phyloP scores from a whole-genome alignment of 1,140 invertebrate genomes.

The Mactra quadrangularis region DNA sequence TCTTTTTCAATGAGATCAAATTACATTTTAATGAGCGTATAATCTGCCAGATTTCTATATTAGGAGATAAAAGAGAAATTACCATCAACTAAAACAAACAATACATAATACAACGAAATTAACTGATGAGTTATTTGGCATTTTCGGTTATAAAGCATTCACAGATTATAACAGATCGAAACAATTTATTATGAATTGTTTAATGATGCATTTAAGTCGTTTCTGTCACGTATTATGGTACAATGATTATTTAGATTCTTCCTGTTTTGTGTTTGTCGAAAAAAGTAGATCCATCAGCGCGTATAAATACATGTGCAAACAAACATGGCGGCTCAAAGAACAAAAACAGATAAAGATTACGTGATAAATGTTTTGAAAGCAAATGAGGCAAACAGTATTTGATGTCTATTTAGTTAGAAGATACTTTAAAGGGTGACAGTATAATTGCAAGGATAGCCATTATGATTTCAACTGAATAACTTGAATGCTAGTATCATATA shows the following conservation, averaged over 20 bases:
- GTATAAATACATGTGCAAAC: too few species aligned
- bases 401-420: slow-evolving; percentile 49
- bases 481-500: slow-evolving; percentile 16
- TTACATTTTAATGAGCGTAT: slow-evolving; percentile 39
- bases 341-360: slow-evolving; percentile 31
- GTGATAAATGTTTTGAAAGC: slow-evolving; percentile 21
- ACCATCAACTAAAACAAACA: background rate
- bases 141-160: background rate
- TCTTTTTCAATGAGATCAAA: slow-evolving; percentile 19
- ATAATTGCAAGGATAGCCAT: slow-evolving; percentile 27
- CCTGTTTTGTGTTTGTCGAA: too few species aligned
- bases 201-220: slow-evolving; percentile 18
- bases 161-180: slow-evolving; percentile 33
- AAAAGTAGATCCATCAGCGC: too few species aligned
- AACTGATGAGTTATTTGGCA: too few species aligned
- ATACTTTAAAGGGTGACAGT: slow-evolving; percentile 44
- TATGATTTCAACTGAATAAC: slow-evolving; percentile 39
- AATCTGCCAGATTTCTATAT: slow-evolving; percentile 11
- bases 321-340: background rate
- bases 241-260: too few species aligned
- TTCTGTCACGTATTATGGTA: slow-evolving; percentile 1
- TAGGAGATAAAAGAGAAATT: slow-evolving; percentile 30
- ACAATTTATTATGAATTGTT: slow-evolving; percentile 10
- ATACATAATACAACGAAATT: too few species aligned
- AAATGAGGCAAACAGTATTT: slow-evolving; percentile 38